Conservation (phyloP, 2,113 vertebrate species). For the Pseudonaja textilis region DNA sequence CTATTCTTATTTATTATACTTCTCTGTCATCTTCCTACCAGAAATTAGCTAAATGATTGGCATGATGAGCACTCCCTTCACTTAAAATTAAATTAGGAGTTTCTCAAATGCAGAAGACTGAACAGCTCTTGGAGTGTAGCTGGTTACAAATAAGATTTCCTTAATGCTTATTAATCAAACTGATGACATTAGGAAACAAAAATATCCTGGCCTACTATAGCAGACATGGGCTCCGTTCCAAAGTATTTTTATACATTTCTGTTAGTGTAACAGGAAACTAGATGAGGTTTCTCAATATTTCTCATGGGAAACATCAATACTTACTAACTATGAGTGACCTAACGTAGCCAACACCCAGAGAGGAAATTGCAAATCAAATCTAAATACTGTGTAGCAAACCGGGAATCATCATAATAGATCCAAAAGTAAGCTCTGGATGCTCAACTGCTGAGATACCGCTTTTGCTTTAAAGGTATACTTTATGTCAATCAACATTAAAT, state of each 20-base stretch:
- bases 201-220: constrained; percentile 23
- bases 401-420: constrained; percentile 60
- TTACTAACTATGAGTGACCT: constrained; percentile 36
- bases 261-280: constrained; percentile 52
- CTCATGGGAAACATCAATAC: constrained; percentile 25
- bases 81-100: neutral
- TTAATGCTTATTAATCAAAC: neutral
- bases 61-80: neutral
- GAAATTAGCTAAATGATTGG: neutral
- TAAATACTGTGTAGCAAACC: constrained; percentile 41
- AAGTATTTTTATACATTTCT: constrained; percentile 30
- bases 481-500: constrained; percentile 56
- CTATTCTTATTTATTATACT: neutral
- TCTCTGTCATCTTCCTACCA: neutral
- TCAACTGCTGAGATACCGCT: constrained; percentile 56
- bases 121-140: neutral
- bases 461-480: constrained; percentile 60
- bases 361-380: constrained; percentile 62
- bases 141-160: neutral
- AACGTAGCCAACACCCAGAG: constrained; percentile 52
- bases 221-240: constrained; percentile 43
- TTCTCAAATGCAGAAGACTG: neutral
- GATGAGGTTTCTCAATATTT: constrained; percentile 49
- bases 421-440: constrained; percentile 57
- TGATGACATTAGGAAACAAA: constrained; percentile 28